Percentiles rank a stretch among this genome's conserved stretches.
phyloP scores from a whole-genome alignment of 2,797 vertebrate genomes.

The Nasua narica region DNA sequence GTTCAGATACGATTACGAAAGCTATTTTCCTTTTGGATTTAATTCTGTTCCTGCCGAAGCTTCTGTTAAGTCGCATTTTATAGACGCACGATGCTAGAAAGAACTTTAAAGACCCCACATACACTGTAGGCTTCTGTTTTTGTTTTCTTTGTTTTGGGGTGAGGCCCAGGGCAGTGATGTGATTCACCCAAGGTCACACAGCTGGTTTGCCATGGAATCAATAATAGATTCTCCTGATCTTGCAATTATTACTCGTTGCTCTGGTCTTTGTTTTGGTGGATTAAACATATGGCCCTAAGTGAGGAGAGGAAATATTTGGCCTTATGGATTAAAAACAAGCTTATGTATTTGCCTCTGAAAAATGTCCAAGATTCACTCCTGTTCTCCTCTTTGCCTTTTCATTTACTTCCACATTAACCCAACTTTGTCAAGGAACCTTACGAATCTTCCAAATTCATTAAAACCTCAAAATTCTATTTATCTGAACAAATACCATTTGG shows the following conservation, averaged over 20 bases:
- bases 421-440: not conserved
- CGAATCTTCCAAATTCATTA: not conserved
- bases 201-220: not conserved
- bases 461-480: not conserved
- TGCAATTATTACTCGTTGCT: not conserved
- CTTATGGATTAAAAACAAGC: conserved; percentile 32
- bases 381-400: conserved; percentile 28
- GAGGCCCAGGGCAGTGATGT: not conserved
- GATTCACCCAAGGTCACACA: not conserved
- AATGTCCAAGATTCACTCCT: conserved; percentile 26
- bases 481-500: not conserved
- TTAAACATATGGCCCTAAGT: not conserved
- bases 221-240: not conserved
- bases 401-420: not conserved
- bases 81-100: conserved; percentile 5
- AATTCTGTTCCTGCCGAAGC: conserved; percentile 60
- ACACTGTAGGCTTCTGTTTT: not conserved
- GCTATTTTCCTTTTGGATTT: conserved; percentile 74
- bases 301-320: conserved; percentile 32
- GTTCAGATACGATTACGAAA: conserved; percentile 68
- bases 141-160: conserved; percentile 2
- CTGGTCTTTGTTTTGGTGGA: not conserved
- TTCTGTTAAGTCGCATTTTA: conserved; percentile 48
- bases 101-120: not conserved
- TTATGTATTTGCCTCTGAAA: conserved; percentile 54